Evolutionary conservation across 2,888 invertebrate genomes (phyloP).

Genomic region (Meloe dianella): DNA sequence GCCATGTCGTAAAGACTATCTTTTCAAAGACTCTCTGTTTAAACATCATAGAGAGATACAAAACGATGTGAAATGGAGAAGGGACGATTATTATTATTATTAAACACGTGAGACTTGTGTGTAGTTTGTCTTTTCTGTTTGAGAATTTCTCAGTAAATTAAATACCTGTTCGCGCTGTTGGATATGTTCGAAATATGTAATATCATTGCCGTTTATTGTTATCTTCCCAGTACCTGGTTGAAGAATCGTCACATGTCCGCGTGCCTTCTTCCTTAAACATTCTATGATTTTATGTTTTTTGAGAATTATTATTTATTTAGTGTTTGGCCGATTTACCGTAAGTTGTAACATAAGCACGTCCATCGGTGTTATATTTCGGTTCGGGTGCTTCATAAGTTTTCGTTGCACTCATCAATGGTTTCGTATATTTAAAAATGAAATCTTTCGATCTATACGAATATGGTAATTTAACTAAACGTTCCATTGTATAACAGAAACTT

Average conservation of each 20-base stretch:
- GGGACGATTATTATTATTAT: constrained; percentile 6
- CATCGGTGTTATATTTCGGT: constrained; percentile 72
- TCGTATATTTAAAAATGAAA: constrained; percentile 76
- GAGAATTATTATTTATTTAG: too few species aligned
- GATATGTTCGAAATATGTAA: constrained; percentile 75
- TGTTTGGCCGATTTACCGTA: constrained; percentile 70
- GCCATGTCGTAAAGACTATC: constrained; percentile 49
- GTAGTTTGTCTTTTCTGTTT: background rate
- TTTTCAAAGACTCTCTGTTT: constrained; percentile 36
- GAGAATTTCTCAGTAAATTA: background rate
- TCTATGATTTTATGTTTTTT: constrained; percentile 54
- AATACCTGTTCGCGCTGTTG: constrained; percentile 79
- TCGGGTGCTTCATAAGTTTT: constrained; percentile 70
- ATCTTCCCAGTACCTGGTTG: constrained; percentile 85
- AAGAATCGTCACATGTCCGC: constrained; percentile 79
- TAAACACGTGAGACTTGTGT: constrained; percentile 25
- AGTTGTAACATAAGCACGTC: constrained; percentile 73
- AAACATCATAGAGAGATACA: constrained; percentile 23
- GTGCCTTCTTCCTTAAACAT: constrained; percentile 74
- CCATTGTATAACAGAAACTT: constrained; percentile 74
- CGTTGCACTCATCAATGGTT: constrained; percentile 65
- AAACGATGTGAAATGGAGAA: constrained; percentile 20
- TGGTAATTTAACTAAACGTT: constrained; percentile 73
- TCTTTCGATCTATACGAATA: constrained; percentile 73
- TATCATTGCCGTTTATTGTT: constrained; percentile 78